Conservation (phyloP, 2,797 vertebrate species). For the Channa striata region DNA sequence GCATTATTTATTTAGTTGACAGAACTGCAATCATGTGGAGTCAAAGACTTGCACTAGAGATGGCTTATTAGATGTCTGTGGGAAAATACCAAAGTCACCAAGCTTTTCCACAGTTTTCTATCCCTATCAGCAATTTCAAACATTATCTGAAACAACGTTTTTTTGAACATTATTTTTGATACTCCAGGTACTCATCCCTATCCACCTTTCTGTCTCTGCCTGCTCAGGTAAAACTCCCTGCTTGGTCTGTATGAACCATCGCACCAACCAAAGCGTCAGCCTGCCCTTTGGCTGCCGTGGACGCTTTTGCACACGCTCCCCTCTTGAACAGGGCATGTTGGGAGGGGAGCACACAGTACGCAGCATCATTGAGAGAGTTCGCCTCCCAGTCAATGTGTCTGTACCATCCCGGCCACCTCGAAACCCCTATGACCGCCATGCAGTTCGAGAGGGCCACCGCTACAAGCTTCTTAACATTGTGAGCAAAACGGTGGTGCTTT, state of each 20-base stretch:
- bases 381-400: conserved; percentile 94
- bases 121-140: background rate
- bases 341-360: conserved; percentile 97
- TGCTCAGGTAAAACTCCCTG: conserved; percentile 93
- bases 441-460: conserved; percentile 95
- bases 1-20: background rate
- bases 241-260: conserved; percentile 98
- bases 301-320: conserved; percentile 97
- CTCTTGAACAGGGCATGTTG: conserved; percentile 95
- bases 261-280: conserved; percentile 98
- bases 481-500: conserved; percentile 98
- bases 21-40: background rate
- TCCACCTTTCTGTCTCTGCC: conserved; percentile 29
- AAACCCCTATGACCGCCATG: conserved; percentile 95
- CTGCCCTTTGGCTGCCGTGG: conserved; percentile 96
- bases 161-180: background rate
- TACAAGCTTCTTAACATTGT: conserved; percentile 98
- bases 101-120: background rate
- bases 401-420: conserved; percentile 93
- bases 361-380: conserved; percentile 96
- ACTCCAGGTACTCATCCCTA: background rate
- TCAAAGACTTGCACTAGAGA: background rate
- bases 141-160: background rate
- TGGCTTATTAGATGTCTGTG: background rate
- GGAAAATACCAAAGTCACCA: background rate